Base-by-base conservation (phyloP, 2,888 invertebrate genomes). In the Anticlea derivata region DNA sequence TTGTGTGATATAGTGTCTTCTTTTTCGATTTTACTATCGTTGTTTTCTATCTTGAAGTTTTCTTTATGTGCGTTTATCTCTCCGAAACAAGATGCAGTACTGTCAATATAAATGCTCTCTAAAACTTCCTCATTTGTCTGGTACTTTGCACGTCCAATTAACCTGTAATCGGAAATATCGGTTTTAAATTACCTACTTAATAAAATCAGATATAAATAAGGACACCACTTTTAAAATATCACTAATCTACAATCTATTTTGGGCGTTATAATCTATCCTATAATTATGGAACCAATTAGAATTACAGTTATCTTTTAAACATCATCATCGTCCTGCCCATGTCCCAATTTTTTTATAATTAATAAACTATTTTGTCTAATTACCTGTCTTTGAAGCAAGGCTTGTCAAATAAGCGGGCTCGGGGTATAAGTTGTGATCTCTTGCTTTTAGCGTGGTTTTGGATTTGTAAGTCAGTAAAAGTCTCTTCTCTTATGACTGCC, bases 401-500 rank as follows among this genome's bases (percentile, higher is more conserved):
- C 68, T 94, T 94, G 83, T 95, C 95, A 70, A 95, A 95, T 60
- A 96, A 91, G 75, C 94, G 95, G 40, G 95, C 95, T 68, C 96
- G 92, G 51, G 96, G 96, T 83, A 96, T 96, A 50, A 96, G 91
- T 82, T 96, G 96, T 41, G 94, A 94, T 66, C 95, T 91, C 72
- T 94, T 92, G 69, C 91, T 92, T 66, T 92, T 92, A 60, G 93
- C 92, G 75, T 93, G 92, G 63, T 92, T 91, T 64, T 92, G 92
- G 69, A 93, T 92, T 79, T 94, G 93, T 68, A 94, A 91, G 72
- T 93, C 94, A 68, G 93, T 93, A 82, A 93, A 94, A 33, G 95
- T 93, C 82, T 95, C 95, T 78, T 96, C 96, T 75, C 95, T 92
- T 75, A 95, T 94, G 54, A 95, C 94, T 57, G 95, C 95, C 73